Evolutionary conservation across 2,888 invertebrate genomes (phyloP).

Genomic region (Conomelus anceps): DNA sequence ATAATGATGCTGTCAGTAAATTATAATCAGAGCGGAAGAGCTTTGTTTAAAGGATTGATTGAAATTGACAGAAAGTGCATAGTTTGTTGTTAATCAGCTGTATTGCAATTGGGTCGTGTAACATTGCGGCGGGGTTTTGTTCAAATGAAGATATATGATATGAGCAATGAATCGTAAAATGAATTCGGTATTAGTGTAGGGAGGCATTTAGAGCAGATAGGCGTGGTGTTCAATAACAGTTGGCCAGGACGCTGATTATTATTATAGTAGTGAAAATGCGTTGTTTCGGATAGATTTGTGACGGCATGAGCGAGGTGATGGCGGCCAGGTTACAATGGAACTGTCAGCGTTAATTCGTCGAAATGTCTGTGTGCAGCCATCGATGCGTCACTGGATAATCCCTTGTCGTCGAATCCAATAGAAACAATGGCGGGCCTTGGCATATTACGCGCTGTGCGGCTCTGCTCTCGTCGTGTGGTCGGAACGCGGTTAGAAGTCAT

Average conservation of each 20-base stretch:
- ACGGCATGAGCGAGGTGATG: too few relatives aligned
- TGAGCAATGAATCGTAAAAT: background rate
- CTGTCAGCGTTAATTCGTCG: background rate
- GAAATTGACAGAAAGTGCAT: background rate
- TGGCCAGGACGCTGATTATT: background rate
- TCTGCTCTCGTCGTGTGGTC: background rate
- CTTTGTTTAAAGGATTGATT: background rate
- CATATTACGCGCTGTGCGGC: too few relatives aligned
- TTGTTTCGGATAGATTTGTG: background rate
- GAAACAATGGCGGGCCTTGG: too few relatives aligned
- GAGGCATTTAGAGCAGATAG: background rate
- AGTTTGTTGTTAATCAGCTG: background rate
- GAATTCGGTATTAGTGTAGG: background rate
- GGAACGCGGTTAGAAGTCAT: background rate
- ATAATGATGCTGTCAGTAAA: background rate
- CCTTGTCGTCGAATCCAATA: background rate
- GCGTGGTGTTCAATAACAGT: background rate
- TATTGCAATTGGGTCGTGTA: background rate
- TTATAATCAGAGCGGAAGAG: background rate
- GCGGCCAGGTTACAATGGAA: background rate
- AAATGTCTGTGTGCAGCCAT: background rate
- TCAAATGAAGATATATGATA: background rate
- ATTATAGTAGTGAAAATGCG: background rate
- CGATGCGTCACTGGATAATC: background rate
- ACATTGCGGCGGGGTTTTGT: background rate